These are phyloP conservation scores for Clupea harengus DNA, from an alignment of 2,113 vertebrate genomes.

Conservation along the genomic window DNA sequence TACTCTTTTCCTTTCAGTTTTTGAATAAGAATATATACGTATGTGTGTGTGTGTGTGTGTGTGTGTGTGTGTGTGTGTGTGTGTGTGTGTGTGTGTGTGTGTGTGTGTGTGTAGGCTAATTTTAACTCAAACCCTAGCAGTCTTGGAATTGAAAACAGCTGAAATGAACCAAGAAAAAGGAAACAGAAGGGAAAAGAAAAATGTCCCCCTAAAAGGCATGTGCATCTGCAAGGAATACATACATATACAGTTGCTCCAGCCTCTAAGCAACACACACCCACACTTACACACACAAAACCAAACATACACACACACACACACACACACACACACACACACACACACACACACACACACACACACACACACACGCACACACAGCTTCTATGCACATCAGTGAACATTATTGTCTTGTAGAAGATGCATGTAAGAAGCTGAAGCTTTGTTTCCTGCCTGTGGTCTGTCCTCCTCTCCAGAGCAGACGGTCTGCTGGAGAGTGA, in stretches of 20 bases:
- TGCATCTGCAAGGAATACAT: background rate
- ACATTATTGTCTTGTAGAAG: background rate
- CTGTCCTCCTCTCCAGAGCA: background rate
- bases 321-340: background rate
- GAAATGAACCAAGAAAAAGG: background rate
- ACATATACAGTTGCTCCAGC: background rate
- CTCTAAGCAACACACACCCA: slow-evolving; percentile 3
- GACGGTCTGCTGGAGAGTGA: background rate
- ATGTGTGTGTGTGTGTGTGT: slow-evolving; percentile 25
- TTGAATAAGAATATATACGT: background rate
- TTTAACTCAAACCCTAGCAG: background rate
- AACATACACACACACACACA: background rate
- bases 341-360: slow-evolving; percentile 22
- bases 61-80: slow-evolving; percentile 29
- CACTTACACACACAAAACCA: slow-evolving; percentile 29
- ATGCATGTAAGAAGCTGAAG: background rate
- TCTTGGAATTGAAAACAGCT: too few species aligned
- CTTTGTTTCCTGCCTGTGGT: background rate
- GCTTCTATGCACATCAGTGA: background rate
- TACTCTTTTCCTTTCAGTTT: background rate
- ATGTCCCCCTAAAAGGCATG: background rate
- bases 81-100: slow-evolving; percentile 23
- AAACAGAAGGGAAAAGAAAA: background rate
- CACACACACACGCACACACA: slow-evolving; percentile 16
- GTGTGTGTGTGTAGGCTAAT: background rate